Conservation (phyloP, 37 sponge, comb jelly and placozoan genomes). For the Aphrocallistes beatrix region DNA sequence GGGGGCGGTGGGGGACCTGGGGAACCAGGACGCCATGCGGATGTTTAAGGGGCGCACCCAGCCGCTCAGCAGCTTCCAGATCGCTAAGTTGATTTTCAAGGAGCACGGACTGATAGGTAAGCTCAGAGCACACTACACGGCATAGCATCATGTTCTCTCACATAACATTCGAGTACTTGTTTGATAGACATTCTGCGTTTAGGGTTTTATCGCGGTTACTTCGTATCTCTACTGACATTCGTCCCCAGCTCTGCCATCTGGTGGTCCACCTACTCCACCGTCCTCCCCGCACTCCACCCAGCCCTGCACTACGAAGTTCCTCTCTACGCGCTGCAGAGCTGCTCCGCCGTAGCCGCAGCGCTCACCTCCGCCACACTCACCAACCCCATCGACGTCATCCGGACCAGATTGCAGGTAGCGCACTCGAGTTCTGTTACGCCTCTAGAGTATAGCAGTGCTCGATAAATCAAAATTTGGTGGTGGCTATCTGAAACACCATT, state of each 20-base stretch:
- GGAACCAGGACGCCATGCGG: not conserved
- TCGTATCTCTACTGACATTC: slow-evolving; percentile 71
- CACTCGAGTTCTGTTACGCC: too few species aligned
- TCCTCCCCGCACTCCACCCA: not conserved
- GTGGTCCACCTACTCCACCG: slow-evolving; percentile 63
- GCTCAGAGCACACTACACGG: not conserved
- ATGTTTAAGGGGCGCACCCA: not conserved
- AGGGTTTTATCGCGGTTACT: slow-evolving; percentile 81
- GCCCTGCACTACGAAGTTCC: slow-evolving; percentile 22
- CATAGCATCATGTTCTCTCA: not conserved
- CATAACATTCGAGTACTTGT: not conserved
- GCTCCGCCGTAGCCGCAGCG: slow-evolving; percentile 51
- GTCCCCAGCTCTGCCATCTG: slow-evolving; percentile 86
- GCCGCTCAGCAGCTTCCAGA: not conserved
- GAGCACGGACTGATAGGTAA: not conserved
- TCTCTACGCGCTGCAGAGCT: slow-evolving; percentile 41
- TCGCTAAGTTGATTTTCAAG: not conserved
- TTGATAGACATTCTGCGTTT: not conserved
- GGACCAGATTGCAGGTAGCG: slow-evolving; percentile 87
- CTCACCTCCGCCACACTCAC: slow-evolving; percentile 45
- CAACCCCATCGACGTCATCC: slow-evolving; percentile 84
- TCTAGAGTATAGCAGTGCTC: too few species aligned
- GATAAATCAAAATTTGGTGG: too few species aligned
- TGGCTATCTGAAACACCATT: too few species aligned
- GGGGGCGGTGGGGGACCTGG: slow-evolving; percentile 39